phyloP scores from a whole-genome alignment of 2,888 invertebrate species.

The Dasypogon diadema region DNA sequence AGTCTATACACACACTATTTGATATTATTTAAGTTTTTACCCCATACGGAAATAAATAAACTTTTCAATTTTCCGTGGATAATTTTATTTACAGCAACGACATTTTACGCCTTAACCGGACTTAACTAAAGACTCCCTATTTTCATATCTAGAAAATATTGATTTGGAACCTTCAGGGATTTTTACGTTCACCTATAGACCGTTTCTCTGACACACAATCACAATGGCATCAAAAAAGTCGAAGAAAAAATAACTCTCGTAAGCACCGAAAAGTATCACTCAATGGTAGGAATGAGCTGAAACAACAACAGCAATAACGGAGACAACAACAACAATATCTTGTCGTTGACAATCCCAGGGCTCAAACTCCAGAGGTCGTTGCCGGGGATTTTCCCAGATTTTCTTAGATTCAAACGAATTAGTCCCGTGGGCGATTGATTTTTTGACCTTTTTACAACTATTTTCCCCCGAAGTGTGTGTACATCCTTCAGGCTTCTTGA shows the following conservation, averaged over 20 bases:
- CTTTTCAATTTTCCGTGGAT: slow-evolving; percentile 1
- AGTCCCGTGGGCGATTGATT: slow-evolving; percentile 69
- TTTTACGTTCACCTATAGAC: slow-evolving; percentile 32
- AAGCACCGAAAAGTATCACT: slow-evolving; percentile 48
- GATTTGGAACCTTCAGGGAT: slow-evolving; percentile 9
- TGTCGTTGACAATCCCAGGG: slow-evolving; percentile 68
- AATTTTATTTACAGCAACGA: slow-evolving; percentile 10
- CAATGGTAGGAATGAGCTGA: slow-evolving; percentile 57
- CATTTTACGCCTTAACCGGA: neutral
- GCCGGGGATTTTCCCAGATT: slow-evolving; percentile 69
- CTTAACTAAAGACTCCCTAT: neutral
- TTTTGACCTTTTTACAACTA: slow-evolving; percentile 66
- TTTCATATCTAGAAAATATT: slow-evolving; percentile 10
- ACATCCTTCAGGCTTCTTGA: slow-evolving; percentile 16
- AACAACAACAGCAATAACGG: slow-evolving; percentile 41
- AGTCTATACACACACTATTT: too few relatives aligned
- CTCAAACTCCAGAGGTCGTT: slow-evolving; percentile 69
- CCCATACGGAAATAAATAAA: too few relatives aligned
- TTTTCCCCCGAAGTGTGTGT: slow-evolving; percentile 41
- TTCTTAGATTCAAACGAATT: slow-evolving; percentile 69
- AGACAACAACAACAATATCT: slow-evolving; percentile 58
- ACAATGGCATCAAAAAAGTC: slow-evolving; percentile 37
- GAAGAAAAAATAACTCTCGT: slow-evolving; percentile 49
- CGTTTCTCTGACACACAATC: slow-evolving; percentile 35
- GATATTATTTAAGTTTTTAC: too few relatives aligned